phyloP scores from a whole-genome alignment of 2,888 invertebrate genomes.

The Carabus problematicus region DNA sequence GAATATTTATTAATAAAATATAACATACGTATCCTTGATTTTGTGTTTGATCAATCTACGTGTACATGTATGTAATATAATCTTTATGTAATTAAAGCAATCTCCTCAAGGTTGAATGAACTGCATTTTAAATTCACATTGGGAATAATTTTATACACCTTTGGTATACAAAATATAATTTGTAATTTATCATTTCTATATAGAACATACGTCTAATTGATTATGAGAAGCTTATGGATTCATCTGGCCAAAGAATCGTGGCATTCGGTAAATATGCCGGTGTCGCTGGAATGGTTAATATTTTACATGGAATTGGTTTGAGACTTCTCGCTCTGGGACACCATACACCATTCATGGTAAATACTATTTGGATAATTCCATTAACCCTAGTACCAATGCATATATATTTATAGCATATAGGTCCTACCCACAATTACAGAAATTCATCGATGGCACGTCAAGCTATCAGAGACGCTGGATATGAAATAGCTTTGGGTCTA shows the following conservation, averaged over 20 bases:
- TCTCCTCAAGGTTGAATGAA: too few relatives aligned
- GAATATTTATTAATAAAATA: too few relatives aligned
- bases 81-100: too few relatives aligned
- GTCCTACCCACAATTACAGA: constrained; percentile 97
- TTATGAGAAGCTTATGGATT: constrained; percentile 95
- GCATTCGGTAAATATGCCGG: constrained; percentile 99
- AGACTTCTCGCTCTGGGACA: constrained; percentile 94
- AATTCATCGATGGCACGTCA: constrained; percentile 98
- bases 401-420: constrained; percentile 76
- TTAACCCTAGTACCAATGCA: constrained; percentile 3
- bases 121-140: too few relatives aligned
- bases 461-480: constrained; percentile 97
- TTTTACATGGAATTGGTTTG: constrained; percentile 95
- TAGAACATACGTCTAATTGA: constrained; percentile 94
- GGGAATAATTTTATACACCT: too few relatives aligned
- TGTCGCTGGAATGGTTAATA: constrained; percentile 98
- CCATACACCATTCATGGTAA: constrained; percentile 98
- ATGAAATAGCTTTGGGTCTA: constrained; percentile 91
- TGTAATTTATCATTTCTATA: not conserved
- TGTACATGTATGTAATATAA: too few relatives aligned
- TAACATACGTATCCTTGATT: too few relatives aligned
- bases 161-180: too few relatives aligned
- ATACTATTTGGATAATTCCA: constrained; percentile 19
- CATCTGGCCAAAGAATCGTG: constrained; percentile 87
- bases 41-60: too few relatives aligned